Conservation (phyloP, 2,113 vertebrate genomes). For the Chascanopsetta lugubris region DNA sequence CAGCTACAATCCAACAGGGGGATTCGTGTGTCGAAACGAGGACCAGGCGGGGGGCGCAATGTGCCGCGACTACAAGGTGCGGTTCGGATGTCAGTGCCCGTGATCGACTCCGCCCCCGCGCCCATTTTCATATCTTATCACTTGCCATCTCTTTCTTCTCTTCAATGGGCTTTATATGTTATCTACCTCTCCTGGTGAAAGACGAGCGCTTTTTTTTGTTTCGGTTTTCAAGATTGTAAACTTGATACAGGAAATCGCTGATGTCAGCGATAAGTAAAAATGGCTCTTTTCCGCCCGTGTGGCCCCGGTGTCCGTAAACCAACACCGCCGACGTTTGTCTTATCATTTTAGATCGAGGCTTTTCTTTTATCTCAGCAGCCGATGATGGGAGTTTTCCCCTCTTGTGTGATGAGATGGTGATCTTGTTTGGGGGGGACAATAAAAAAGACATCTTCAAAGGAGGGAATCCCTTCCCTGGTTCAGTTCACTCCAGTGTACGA, state of each 20-base stretch:
- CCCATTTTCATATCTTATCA: background rate
- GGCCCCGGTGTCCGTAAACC: no score
- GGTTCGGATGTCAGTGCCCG: conserved; percentile 46
- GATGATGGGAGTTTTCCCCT: background rate
- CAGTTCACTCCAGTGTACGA: background rate
- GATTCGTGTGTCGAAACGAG: conserved; percentile 22
- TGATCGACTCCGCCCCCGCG: background rate
- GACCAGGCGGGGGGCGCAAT: background rate
- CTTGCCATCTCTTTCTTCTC: background rate
- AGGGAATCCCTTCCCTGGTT: conserved; percentile 4
- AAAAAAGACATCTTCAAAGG: conserved; percentile 11
- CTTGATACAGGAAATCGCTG: no score
- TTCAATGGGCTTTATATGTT: background rate
- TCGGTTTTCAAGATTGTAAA: background rate
- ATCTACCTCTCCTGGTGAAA: background rate
- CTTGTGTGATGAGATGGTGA: background rate
- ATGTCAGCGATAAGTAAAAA: background rate
- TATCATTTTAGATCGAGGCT: no score
- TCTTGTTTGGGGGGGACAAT: conserved; percentile 13
- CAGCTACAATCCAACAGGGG: conserved; percentile 34
- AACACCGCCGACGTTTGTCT: no score
- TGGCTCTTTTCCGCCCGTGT: background rate
- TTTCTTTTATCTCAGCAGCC: no score
- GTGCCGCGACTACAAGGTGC: conserved; percentile 52
- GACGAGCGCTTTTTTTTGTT: background rate